Base-by-base conservation (phyloP, 1,140 invertebrate genomes). In the Lasioglossum baleicum region DNA sequence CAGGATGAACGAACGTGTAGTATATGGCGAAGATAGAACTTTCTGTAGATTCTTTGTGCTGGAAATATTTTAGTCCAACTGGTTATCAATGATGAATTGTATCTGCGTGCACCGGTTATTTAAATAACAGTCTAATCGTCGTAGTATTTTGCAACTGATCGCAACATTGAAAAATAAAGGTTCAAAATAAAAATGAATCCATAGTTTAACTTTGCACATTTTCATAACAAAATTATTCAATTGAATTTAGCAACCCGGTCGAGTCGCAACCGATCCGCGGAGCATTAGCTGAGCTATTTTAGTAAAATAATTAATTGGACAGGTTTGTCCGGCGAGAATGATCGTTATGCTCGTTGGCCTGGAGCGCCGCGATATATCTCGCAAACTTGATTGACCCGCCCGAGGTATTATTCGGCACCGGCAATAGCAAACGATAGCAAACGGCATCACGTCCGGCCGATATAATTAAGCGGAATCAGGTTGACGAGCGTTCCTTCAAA, bases 401-500 rank as follows among this genome's bases (percentile, higher is more conserved):
- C 48, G 35, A 11, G 76, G 69, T 72, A 42, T n/a, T 26, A 65
- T 51, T 44, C 48, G 61, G 26, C 6, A 40, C 31, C 48, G 61
- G 26, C 6, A 40, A 4, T 11, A 2, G 44, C 13, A 48, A 48
- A 48, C 44, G 10, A 13, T 10, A 11, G 17, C 35, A 7, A 42
- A n/a, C 35, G 20, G 40, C 10, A 44, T 35, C 44, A 15, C 44
- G 3, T 64, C 1, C 35, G 22, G 2, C 26, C 22, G 48, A 56
- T 72, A 48, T 44, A 78, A 72, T 78, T 78, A 72, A 71, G 31
- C 68, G 44, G 64, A 64, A 65, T 64, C 60, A 10, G 13, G 60
- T 72, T 65, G 22, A 65, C 69, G 66, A 61, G 61, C 56, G 69
- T 72, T 72, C 15, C 76, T 72, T 44, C 22, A 56, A 78, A 78